Evolutionary conservation across 2,113 vertebrate genomes (phyloP), one percentile per base, ranked within the genome.

Genomic region (Eira barbara): DNA sequence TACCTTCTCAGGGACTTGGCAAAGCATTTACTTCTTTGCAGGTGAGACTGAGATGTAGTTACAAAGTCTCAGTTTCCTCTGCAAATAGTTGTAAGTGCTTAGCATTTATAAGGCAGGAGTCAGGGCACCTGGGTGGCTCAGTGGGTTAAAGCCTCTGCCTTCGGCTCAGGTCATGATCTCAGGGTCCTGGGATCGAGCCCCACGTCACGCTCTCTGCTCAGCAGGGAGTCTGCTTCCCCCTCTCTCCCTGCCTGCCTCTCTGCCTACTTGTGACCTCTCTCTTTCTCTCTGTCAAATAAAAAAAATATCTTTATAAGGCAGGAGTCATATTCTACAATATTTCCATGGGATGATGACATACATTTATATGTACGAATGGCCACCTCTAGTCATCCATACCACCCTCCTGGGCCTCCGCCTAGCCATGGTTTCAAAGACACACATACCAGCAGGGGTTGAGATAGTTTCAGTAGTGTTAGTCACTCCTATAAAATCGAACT

Each of bases 401-500:
- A 47, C 74, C 47, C 10, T 36, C 55, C 59, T 34, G 14, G 57
- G 49, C 21, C 42, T 74, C 76, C 21, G 2, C 47, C 36, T 13
- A 59, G 29, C 63, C 73, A 31, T 84, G 23, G 17, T 15, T 81
- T 29, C 65, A 95, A 61, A n/a, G 8, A 25, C 3, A 25, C 42
- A 95, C 99, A 98, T 97, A 99, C 99, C 99, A 98, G 98, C 97
- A 10, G 98, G 95, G 3, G 99, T 99, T 93, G 98, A 97, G 71
- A 99, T 93, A 15, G 98, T 98, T 81, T 99, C 98, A 0, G 98
- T 98, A 7, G 98, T 98, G 96, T 99, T 99, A 93, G 98, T 98
- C 79, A 99, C 96, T 52, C 99, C 99, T 0, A 97, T 99, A 97
- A 99, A 99, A 85, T 99, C 98, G 96, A 99, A 99, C 95, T 99